Percentiles rank a stretch among this genome's conserved stretches.
phyloP scores from a whole-genome alignment of 1,140 invertebrate genomes.

The Camponotus floridanus region DNA sequence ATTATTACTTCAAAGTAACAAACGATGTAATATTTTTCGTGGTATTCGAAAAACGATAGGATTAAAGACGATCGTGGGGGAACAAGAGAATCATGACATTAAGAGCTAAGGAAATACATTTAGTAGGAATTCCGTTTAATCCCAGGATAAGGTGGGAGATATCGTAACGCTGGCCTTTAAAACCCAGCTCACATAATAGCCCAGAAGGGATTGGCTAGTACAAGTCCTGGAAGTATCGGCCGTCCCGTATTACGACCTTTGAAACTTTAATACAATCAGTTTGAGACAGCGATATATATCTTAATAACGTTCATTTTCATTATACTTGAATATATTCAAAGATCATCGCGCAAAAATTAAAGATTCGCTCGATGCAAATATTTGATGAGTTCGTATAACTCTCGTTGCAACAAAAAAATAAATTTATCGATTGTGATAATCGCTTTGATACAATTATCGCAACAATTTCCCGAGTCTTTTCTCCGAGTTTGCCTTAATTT shows the following conservation, averaged over 20 bases:
- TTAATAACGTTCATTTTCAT: neutral
- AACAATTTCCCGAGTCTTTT: neutral
- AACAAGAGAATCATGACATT: neutral
- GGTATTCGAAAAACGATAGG: conserved; percentile 11
- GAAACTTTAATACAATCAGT: conserved; percentile 26
- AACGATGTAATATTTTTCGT: conserved; percentile 10
- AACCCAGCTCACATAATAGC: conserved; percentile 29
- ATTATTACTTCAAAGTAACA: conserved; percentile 15
- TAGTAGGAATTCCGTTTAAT: conserved; percentile 53
- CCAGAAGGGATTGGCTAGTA: conserved; percentile 30
- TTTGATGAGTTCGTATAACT: neutral
- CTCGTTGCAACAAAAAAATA: neutral
- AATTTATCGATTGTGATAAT: conserved; percentile 6
- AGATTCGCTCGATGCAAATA: neutral
- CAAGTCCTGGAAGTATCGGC: conserved; percentile 8
- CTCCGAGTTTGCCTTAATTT: conserved; percentile 36
- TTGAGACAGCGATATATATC: neutral
- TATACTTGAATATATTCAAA: neutral
- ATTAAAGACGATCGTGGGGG: conserved; percentile 42
- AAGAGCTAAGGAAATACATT: conserved; percentile 53
- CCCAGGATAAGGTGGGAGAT: conserved; percentile 37
- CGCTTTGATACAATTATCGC: neutral
- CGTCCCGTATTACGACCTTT: conserved; percentile 16
- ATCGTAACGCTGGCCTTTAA: conserved; percentile 54
- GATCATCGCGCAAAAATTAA: neutral